Base-by-base conservation (phyloP, 2,888 invertebrate genomes). In the Branchipolynoe longqiensis region DNA sequence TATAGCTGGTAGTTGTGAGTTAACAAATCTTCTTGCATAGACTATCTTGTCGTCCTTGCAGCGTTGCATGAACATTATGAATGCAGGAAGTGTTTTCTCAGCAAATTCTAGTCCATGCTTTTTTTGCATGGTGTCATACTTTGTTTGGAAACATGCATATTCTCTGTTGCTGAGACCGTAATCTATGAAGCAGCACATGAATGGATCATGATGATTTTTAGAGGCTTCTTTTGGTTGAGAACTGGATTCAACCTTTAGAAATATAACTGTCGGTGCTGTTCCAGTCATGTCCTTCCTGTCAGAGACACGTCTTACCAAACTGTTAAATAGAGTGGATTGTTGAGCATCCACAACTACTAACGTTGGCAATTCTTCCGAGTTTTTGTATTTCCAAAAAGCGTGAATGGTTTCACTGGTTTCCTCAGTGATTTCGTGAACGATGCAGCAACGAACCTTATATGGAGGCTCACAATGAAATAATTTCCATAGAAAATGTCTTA, bases 1-100 rank as follows among this genome's bases (percentile, higher is more conserved):
- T 36, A 36, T 22, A 69, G 33, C 38, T 36, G 18, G 36, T 25
- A 69, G 22, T 18, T 18, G 14, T 38, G 69, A 69, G 18, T 4
- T 18, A 14, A 69, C 69, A 38, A 69, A 18, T 69, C 69, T 33
- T 14, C 38, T 36, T 69, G 69, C 69, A 38, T 69, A 69, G 2
- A 8, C 0, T 62, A 3, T 31, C 22, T 18, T 36, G 8, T 69
- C 38, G 0, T 38, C 69, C 38, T 69, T 33, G 18, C 8, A 3
- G 8, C 38, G 3, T 8, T 36, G 38, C 69, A 69, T 33, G 36
- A 69, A 36, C 69, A 69, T 69, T 22, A 69, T 69, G 38, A 69
- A 69, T 33, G 38, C 33, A 36, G 38, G 33, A 1, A 69, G 36
- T 1, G 69, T 69, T 36, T 69, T 36, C 38, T 69, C 38, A 1